Evolutionary conservation across 2,888 invertebrate genomes (phyloP), one percentile per base, ranked within the genome.

Genomic region (Teleogryllus oceanicus): DNA sequence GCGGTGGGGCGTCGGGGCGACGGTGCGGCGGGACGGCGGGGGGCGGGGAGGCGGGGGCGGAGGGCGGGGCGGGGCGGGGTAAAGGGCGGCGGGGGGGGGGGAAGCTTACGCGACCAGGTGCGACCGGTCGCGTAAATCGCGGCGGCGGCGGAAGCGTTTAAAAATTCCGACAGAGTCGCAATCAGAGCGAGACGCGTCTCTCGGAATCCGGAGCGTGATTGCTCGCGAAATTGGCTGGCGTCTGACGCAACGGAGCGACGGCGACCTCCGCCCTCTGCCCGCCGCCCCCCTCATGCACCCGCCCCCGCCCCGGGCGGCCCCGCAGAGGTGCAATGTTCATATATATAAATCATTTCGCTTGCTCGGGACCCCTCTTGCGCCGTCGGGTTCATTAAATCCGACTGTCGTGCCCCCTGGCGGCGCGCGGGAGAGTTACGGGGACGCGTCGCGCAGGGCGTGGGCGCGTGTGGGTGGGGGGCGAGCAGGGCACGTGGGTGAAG

Each of bases 191-290:
- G 62, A 62, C 62, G 62, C 62, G 62, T 3, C 62, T 18, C 62
- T 18, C 18, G 62, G 8, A 62, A 37, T 37, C 37, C 37, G 37
- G 37, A 2, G 37, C 62, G 62, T 62, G 62, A 62, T 62, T 62
- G 62, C 62, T 62, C 62, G 62, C 62, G 62, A 62, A 62, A 62
- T 62, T 62, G 62, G 62, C 62, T 62, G 62, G 13, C 62, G 62
- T 18, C 18, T 62, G 62, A 13, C 18, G 62, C 62, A 62, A 10
- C 18, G 13, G 62, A 13, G 62, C 37, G 37, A 37, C 37, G 37
- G 37, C 5, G 37, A 37, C 37, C 37, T 37, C 2, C 37, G 37
- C 37, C 37, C 37, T 37, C 37, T 37, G 37, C 37, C 37, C 24
- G 24, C 24, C 24, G 24, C 24, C 24, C 24, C 2, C 24, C 24